Percentiles rank a stretch among this genome's conserved stretches.
Evolutionary conservation across 2,113 vertebrate genomes (phyloP).

Genomic region (Phasianus colchicus): DNA sequence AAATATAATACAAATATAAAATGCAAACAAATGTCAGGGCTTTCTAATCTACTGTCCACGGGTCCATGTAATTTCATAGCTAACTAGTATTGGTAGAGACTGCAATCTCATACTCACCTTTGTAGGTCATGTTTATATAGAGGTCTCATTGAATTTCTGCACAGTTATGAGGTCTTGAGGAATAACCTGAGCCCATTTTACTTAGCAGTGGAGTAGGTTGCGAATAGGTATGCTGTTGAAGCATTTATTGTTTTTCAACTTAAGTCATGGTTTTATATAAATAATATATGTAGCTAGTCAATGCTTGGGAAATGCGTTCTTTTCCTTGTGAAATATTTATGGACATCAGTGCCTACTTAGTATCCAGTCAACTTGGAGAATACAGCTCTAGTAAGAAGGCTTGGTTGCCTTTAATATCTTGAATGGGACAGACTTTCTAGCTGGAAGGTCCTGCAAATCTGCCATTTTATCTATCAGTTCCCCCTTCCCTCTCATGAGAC

Average conservation of each 20-base stretch:
- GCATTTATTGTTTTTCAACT: conserved; percentile 77
- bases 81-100: background rate
- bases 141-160: background rate
- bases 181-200: conserved; percentile 32
- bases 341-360: conserved; percentile 76
- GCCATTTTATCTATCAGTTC: background rate
- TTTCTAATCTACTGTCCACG: background rate
- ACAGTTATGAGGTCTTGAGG: background rate
- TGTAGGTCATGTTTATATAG: background rate
- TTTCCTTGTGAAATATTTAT: conserved; percentile 82
- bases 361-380: conserved; percentile 71
- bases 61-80: background rate
- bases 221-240: conserved; percentile 54
- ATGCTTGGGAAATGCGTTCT: conserved; percentile 77
- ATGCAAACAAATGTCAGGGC: background rate
- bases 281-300: conserved; percentile 79
- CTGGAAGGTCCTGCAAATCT: background rate
- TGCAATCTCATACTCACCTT: background rate
- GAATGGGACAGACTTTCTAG: conserved; percentile 4
- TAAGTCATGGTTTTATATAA: conserved; percentile 82
- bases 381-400: background rate
- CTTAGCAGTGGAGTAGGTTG: conserved; percentile 36
- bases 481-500: accelerated
- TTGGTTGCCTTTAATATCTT: conserved; percentile 35
- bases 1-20: background rate